Percentiles rank a stretch among this genome's conserved stretches.
phyloP scores from a whole-genome alignment of 1,140 invertebrate genomes.

The Odontomachus brunneus region DNA sequence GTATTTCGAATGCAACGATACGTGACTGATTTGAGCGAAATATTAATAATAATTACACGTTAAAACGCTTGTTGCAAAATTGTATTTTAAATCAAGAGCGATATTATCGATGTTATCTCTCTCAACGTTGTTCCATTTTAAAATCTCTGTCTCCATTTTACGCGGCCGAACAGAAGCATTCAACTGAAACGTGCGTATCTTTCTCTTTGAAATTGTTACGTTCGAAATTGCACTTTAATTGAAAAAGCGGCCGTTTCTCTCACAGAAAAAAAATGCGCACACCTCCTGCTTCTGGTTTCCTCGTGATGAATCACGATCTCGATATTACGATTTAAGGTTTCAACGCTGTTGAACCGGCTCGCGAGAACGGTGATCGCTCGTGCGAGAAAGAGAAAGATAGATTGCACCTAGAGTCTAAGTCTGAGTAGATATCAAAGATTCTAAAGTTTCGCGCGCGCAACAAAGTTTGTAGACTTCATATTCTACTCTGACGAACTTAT shows the following conservation, averaged over 20 bases:
- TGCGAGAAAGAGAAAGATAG: not conserved
- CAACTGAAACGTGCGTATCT: not conserved
- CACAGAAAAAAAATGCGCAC: not conserved
- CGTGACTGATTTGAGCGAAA: constrained; percentile 23
- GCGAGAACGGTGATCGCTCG: not conserved
- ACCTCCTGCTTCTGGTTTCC: not conserved
- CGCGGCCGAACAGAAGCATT: not conserved
- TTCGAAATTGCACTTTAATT: not conserved
- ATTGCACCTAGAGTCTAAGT: not conserved
- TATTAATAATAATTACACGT: constrained; percentile 42
- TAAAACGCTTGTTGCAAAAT: constrained; percentile 18
- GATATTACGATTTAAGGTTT: not conserved
- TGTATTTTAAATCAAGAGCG: constrained; percentile 31
- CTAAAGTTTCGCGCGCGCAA: constrained; percentile 16
- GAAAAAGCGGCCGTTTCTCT: not conserved
- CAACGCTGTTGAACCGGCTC: not conserved
- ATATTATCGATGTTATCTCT: not conserved
- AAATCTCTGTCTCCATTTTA: constrained; percentile 8
- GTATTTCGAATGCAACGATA: constrained; percentile 16
- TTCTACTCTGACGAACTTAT: constrained; percentile 31
- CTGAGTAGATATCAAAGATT: constrained; percentile 23
- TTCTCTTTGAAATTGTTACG: not conserved
- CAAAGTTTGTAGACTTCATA: constrained; percentile 30
- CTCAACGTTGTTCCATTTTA: not conserved
- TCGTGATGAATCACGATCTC: not conserved